Base-by-base conservation (phyloP, 2,113 vertebrate species). In the Anseranas semipalmata region DNA sequence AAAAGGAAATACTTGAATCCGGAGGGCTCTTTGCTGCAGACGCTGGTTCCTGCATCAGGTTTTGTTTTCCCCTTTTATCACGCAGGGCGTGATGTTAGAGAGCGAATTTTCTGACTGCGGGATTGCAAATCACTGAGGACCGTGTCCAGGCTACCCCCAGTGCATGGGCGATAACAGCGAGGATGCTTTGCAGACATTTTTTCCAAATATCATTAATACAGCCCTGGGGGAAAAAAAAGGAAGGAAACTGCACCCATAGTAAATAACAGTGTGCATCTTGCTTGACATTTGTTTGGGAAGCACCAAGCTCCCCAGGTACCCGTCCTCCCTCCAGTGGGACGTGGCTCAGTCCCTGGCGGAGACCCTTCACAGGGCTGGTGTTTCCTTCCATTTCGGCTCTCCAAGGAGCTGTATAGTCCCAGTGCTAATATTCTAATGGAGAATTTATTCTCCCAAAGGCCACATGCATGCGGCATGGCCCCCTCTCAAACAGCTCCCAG, bases 1-100 rank as follows among this genome's bases (percentile, higher is more conserved):
- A 55, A 94, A 90, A 91, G 91, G 94, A 89, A 95, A 91, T n/a
- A 19, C 91, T 94, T 33, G 96, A 58, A 89, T 33, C 89, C 10
- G 9, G 71, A 89, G 94, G 87, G 87, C 66, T 87, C 28, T 24
- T 65, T 45, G 60, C 84, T 43, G 68, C 86, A 87, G 46, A 41
- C 2, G 1, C 59, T 4, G 9, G 46, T 63, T 85, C 81, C 84
- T 55, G 84, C 0, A 0, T 48, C n/a, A 59, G 62, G 14, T 91
- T 88, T 89, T 81, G 35, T 81, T 87, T 56, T 9, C 22, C 20
- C 5, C 25, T 0, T 2, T 89, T 81, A 59, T 86, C 60, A 33
- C 79, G 37, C 0, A 2, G 32, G 65, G 22, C 43, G 28, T 0
- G 5, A 76, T 21, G 46, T 15, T 67, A 10, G 33, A 33, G 50